Base-by-base conservation (phyloP, 2,797 vertebrate species). In the Protosalanx chinensis region DNA sequence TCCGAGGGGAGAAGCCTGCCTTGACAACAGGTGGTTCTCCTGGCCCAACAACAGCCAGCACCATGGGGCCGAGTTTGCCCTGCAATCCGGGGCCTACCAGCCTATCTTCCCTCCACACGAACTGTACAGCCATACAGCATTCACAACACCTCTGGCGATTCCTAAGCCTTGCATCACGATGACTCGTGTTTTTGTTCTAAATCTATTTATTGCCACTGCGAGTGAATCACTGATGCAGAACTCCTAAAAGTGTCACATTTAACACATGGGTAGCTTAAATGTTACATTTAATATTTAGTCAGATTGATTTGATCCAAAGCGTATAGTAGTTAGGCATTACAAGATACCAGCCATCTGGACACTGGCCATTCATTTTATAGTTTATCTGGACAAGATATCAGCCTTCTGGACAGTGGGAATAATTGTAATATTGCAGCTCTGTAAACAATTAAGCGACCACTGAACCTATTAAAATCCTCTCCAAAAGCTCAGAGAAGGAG, bases 201-300 rank as follows among this genome's bases (percentile, higher is more conserved):
- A 69, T 77, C 70, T 61, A 82, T 71, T 79, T 57, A 76, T 66
- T 74, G 71, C 16, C 68, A 29, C 61, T 53, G 46, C 18, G 51
- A n/a, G 6, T 56, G 18, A 56, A 56, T 56, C 51, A n/a, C 7
- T 12, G 16, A 18, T 4, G 46, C 13, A 61, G 67, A 32, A 64
- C 72, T 76, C 64, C 73, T 79, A 53, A 72, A 20, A 71, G 61
- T 71, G 72, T 73, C 77, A 79, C 59, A 67, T 70, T 16, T 73
- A 71, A 75, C 65, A 75, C 71, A 46, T 69, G 29, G 58, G 57
- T 46, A 2, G 37, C 4, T 63, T 79, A 5, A 73, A 72, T 27
- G 73, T 65, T 51, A 79, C 72, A 27, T 82, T 74, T 70, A 64
- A 81, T 68, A 77, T 76, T 81, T 71, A 76, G 67, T 62, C 35